Percentiles rank a stretch among this genome's conserved stretches.
Evolutionary conservation across 2,797 vertebrate genomes (phyloP).

Genomic region (Margarornis squamiger): DNA sequence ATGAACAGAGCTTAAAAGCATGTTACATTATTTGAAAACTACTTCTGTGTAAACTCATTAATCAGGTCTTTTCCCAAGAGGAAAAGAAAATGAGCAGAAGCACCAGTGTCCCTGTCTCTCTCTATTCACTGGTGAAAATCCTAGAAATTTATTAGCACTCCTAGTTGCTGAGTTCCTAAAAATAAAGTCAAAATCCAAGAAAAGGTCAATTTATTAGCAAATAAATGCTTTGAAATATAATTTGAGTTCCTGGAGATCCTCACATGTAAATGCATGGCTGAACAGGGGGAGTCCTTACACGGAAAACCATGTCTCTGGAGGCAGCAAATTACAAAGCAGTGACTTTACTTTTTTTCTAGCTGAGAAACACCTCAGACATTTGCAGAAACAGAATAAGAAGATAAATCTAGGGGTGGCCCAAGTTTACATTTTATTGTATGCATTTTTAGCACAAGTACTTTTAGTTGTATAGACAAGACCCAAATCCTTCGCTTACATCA

Average conservation of each 20-base stretch:
- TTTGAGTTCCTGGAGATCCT: neutral
- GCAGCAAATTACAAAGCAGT: neutral
- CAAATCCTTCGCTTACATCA: neutral
- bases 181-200: neutral
- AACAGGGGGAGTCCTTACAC: neutral
- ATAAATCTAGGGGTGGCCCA: neutral
- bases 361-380: neutral
- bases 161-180: neutral
- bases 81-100: neutral
- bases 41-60: neutral
- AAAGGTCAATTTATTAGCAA: neutral
- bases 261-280: neutral
- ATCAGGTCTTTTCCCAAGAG: neutral
- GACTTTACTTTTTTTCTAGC: neutral
- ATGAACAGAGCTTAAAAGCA: neutral
- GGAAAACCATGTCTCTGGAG: neutral
- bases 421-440: neutral
- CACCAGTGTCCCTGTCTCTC: neutral
- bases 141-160: neutral
- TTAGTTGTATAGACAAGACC: neutral
- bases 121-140: neutral
- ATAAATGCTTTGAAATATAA: neutral
- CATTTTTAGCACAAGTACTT: neutral
- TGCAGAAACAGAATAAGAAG: neutral
- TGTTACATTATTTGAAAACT: neutral